A percentile compares a stretch with the other conserved stretches of the same genome.
These are phyloP conservation scores for Arge pagana DNA, from an alignment of 2,888 invertebrate genomes.

Conservation along the genomic window DNA sequence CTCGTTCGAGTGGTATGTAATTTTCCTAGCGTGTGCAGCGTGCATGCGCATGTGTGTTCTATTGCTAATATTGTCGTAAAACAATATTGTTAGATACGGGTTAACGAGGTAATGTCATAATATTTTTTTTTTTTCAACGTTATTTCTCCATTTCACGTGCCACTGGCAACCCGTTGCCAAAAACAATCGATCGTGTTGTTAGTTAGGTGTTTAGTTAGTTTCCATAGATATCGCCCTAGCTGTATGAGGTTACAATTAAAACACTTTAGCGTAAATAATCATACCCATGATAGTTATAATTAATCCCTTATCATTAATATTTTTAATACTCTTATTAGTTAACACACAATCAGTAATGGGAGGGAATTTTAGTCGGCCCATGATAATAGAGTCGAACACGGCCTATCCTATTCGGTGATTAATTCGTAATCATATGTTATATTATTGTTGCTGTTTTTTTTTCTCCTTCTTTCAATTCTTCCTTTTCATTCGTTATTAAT, in stretches of 20 bases:
- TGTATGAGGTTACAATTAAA: slow-evolving; percentile 45
- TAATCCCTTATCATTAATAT: slow-evolving; percentile 52
- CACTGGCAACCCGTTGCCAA: not conserved
- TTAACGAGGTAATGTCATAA: slow-evolving; percentile 54
- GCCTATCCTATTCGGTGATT: slow-evolving; percentile 44
- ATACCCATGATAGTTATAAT: slow-evolving; percentile 36
- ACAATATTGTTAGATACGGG: slow-evolving; percentile 46
- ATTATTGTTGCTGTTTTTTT: slow-evolving; percentile 31
- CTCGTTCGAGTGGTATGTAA: slow-evolving; percentile 39
- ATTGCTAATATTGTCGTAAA: slow-evolving; percentile 45
- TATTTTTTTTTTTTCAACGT: not conserved
- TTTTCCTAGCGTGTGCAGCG: slow-evolving; percentile 57
- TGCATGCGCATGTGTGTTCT: slow-evolving; percentile 51
- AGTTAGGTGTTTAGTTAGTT: slow-evolving; percentile 40
- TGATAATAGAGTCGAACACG: slow-evolving; percentile 39
- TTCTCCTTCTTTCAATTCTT: not conserved
- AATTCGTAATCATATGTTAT: slow-evolving; percentile 41
- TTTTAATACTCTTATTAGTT: slow-evolving; percentile 54
- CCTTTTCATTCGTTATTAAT: slow-evolving; percentile 4
- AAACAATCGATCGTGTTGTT: slow-evolving; percentile 13
- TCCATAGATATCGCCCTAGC: slow-evolving; percentile 40
- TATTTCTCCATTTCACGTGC: slow-evolving; percentile 28
- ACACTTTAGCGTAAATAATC: slow-evolving; percentile 46
- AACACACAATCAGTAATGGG: slow-evolving; percentile 55
- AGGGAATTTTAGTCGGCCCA: slow-evolving; percentile 51